Evolutionary conservation across 2,113 vertebrate genomes (phyloP).

Genomic region (Siniperca chuatsi): DNA sequence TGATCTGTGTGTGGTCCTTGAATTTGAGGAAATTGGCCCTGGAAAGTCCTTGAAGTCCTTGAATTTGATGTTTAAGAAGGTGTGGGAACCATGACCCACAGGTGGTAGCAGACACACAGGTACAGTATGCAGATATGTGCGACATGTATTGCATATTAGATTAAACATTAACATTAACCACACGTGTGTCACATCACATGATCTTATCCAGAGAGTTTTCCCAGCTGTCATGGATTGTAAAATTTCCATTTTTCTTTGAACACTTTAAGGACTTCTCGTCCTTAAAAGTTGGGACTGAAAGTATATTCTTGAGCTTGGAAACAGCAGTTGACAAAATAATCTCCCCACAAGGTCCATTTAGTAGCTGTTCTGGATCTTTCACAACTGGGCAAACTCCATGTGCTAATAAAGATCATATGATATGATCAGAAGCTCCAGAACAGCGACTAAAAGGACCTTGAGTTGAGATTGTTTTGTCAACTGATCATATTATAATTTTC

Average conservation of each 20-base stretch:
- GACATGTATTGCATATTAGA: neutral
- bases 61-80: no score
- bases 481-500: neutral
- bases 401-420: neutral
- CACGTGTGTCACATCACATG: neutral
- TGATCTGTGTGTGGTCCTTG: no score
- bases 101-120: neutral
- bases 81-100: neutral
- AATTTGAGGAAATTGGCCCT: no score
- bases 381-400: neutral
- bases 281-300: neutral
- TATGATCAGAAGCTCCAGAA: neutral
- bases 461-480: neutral
- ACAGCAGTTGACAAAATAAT: neutral
- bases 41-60: no score
- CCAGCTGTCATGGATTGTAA: neutral
- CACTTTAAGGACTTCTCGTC: neutral
- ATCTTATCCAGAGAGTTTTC: neutral
- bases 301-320: neutral
- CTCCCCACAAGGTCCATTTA: neutral
- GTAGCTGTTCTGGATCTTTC: neutral
- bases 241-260: neutral
- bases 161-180: neutral
- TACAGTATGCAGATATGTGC: neutral
- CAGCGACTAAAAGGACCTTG: neutral